A percentile compares a stretch with the other conserved stretches of the same genome.
These are phyloP conservation scores for Sesia apiformis DNA, from an alignment of 2,888 invertebrate species.

Conservation along the genomic window DNA sequence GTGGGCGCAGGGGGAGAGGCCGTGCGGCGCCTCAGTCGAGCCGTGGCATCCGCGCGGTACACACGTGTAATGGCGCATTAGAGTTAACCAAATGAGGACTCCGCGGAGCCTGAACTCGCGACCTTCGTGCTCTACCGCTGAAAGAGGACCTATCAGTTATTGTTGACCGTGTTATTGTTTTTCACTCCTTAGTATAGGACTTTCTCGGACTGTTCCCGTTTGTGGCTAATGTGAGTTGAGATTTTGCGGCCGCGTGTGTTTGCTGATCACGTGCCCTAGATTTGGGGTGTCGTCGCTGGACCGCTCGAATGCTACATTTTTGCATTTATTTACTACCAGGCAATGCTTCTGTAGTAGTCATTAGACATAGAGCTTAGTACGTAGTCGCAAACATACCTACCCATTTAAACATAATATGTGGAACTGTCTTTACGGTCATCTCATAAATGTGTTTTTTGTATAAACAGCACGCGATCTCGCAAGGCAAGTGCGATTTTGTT, in stretches of 20 bases:
- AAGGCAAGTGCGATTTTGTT: neutral
- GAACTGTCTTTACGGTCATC: neutral
- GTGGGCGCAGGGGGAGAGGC: constrained; percentile 9
- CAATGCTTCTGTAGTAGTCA: constrained; percentile 40
- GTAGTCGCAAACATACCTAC: constrained; percentile 1
- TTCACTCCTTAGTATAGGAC: constrained; percentile 32
- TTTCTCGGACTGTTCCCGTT: constrained; percentile 52
- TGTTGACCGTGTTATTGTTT: constrained; percentile 48
- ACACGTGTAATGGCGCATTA: constrained; percentile 35
- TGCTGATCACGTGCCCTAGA: constrained; percentile 62
- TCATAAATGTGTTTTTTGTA: too few relatives aligned
- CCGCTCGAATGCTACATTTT: constrained; percentile 49
- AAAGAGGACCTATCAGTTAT: constrained; percentile 28
- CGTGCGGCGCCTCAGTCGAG: constrained; percentile 54
- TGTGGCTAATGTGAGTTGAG: constrained; percentile 66
- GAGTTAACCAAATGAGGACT: constrained; percentile 51
- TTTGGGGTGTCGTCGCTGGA: constrained; percentile 55
- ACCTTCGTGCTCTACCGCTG: constrained; percentile 25
- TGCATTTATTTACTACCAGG: constrained; percentile 43
- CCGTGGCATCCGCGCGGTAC: constrained; percentile 35
- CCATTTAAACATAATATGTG: constrained; percentile 5
- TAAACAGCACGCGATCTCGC: neutral
- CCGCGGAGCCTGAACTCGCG: constrained; percentile 47
- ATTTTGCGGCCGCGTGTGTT: constrained; percentile 40
- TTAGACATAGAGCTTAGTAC: constrained; percentile 19